A percentile compares a stretch with the other conserved stretches of the same genome.
These are phyloP conservation scores for Struthidea cinerea DNA, from an alignment of 2,113 vertebrate genomes.

Conservation along the genomic window DNA sequence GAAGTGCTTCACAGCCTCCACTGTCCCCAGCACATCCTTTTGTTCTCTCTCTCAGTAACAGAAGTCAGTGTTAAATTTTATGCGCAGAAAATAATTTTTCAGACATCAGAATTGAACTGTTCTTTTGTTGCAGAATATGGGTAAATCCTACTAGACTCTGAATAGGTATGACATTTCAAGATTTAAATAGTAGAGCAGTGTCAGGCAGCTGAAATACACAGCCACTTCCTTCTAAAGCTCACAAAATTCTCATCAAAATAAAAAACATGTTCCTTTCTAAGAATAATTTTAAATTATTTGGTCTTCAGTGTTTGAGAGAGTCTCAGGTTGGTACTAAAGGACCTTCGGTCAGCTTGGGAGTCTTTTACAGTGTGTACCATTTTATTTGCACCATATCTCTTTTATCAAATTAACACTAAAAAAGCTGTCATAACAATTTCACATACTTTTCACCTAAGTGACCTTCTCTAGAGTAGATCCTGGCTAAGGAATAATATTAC, in stretches of 20 bases:
- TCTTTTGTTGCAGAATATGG: not conserved
- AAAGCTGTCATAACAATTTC: conserved; percentile 31
- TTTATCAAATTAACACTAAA: conserved; percentile 48
- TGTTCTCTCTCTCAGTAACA: not conserved
- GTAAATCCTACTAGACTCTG: not conserved
- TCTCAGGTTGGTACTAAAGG: not conserved
- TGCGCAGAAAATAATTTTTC: not conserved
- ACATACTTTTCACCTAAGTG: conserved; percentile 11
- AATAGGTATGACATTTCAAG: not conserved
- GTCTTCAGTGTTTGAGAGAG: not conserved
- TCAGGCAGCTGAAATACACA: not conserved
- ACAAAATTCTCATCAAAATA: not conserved
- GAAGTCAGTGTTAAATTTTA: not conserved
- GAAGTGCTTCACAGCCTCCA: not conserved
- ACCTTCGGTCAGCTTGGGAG: not conserved
- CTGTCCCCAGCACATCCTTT: not conserved
- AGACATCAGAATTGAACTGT: not conserved
- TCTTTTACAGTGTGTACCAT: not conserved
- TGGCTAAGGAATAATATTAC: conserved; percentile 3
- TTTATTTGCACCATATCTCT: conserved; percentile 28
- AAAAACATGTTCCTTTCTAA: not conserved
- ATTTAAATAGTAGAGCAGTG: not conserved
- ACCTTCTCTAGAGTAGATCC: not conserved
- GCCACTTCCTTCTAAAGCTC: not conserved
- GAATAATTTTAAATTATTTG: not conserved